Percentiles rank a stretch among this genome's conserved stretches.
Conservation (phyloP, 2,113 vertebrate genomes). For the Macquaria ambigua region DNA sequence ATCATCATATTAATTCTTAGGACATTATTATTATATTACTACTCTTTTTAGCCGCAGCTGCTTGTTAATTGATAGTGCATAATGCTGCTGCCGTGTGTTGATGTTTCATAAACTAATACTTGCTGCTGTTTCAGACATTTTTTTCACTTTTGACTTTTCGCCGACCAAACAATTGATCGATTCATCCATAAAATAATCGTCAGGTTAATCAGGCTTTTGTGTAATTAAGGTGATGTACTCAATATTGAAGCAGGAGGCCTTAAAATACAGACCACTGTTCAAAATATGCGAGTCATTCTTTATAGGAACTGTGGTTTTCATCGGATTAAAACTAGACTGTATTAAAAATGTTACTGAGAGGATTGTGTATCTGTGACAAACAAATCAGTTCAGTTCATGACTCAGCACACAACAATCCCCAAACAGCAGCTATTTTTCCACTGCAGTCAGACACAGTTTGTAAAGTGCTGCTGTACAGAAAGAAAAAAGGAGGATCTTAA, state of each 20-base stretch:
- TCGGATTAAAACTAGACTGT: neutral
- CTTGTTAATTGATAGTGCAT: no score
- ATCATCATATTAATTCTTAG: no score
- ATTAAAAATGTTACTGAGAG: slow-evolving; percentile 9
- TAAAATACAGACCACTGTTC: neutral
- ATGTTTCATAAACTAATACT: no score
- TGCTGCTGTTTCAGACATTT: no score
- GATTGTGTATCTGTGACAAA: slow-evolving; percentile 30
- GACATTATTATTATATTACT: no score
- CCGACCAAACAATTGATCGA: no score
- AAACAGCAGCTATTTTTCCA: slow-evolving; percentile 36
- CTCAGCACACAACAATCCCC: slow-evolving; percentile 55
- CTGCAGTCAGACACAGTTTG: slow-evolving; percentile 34
- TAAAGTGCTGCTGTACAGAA: slow-evolving; percentile 21
- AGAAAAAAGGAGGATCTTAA: neutral
- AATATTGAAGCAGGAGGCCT: neutral
- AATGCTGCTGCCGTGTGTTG: no score
- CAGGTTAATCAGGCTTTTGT: neutral
- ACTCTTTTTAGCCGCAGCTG: no score
- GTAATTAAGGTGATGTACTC: neutral
- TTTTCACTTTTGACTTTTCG: no score
- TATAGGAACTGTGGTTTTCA: neutral
- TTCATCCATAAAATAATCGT: neutral
- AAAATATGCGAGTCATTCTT: neutral
- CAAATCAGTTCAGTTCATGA: slow-evolving; percentile 55